Conservation (phyloP, 1,140 invertebrate species). For the Aphis craccivora region DNA sequence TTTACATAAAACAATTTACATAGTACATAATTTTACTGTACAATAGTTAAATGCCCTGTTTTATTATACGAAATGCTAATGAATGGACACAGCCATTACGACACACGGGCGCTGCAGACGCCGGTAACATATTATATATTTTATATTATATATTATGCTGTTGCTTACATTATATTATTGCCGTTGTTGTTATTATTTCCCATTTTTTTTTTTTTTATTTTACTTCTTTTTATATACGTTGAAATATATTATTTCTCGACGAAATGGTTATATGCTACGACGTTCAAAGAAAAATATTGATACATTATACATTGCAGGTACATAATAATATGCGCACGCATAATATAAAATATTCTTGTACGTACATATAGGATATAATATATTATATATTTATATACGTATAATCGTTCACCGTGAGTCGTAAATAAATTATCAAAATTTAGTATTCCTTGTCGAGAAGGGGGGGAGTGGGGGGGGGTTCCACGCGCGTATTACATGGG, state of each 20-base stretch:
- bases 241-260: constrained; percentile 24
- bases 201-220: not conserved
- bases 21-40: constrained; percentile 57
- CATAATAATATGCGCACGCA: constrained; percentile 8
- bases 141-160: not conserved
- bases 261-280: not conserved
- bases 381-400: not conserved
- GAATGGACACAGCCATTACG: constrained; percentile 37
- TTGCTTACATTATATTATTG: constrained; percentile 35
- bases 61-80: constrained; percentile 58
- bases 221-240: not conserved
- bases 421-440: constrained; percentile 36
- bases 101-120: not conserved
- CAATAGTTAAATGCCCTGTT: constrained; percentile 58
- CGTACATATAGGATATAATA: not conserved
- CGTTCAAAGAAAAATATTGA: constrained; percentile 37
- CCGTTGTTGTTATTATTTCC: constrained; percentile 25
- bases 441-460: not conserved
- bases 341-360: constrained; percentile 12
- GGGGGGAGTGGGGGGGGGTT: too few relatives aligned
- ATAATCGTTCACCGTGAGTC: constrained; percentile 24
- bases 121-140: constrained; percentile 2
- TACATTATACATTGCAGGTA: not conserved
- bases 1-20: constrained; percentile 58
- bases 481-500: not conserved